phyloP scores from a whole-genome alignment of 2,797 vertebrate species.

The Phrynocephalus guinanensis region DNA sequence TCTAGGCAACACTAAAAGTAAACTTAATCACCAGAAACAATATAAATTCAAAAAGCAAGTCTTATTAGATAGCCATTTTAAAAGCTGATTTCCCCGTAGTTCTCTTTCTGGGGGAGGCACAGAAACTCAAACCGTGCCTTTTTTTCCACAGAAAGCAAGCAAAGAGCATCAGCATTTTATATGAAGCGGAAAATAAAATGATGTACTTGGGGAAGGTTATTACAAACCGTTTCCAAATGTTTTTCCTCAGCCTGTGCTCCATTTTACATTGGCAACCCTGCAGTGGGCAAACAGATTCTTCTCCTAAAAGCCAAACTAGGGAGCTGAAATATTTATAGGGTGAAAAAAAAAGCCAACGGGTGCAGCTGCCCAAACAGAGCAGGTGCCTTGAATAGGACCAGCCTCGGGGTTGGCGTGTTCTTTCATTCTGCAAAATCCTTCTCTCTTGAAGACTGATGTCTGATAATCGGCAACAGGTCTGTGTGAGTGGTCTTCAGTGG shows the following conservation, averaged over 20 bases:
- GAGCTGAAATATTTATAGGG: slow-evolving; percentile 2
- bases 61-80: slow-evolving; percentile 68
- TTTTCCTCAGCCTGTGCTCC: slow-evolving; percentile 30
- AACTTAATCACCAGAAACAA: slow-evolving; percentile 75
- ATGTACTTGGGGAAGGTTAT: slow-evolving; percentile 54
- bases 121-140: slow-evolving; percentile 48
- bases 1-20: slow-evolving; percentile 73
- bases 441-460: not conserved
- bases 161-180: slow-evolving; percentile 46
- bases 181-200: slow-evolving; percentile 57
- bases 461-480: not conserved
- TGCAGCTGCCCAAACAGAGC: not conserved
- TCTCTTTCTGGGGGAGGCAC: slow-evolving; percentile 55
- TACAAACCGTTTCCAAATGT: slow-evolving; percentile 58
- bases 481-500: no score
- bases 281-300: slow-evolving; percentile 28
- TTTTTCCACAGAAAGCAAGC: slow-evolving; percentile 56
- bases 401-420: no score
- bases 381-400: not conserved
- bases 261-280: slow-evolving; percentile 33
- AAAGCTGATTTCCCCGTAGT: slow-evolving; percentile 70
- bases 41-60: slow-evolving; percentile 69
- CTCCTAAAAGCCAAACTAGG: slow-evolving; percentile 15
- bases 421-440: not conserved
- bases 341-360: slow-evolving; percentile 22